These are phyloP conservation scores for Teinopalpus imperialis DNA, from an alignment of 2,888 invertebrate species.

Conservation along the genomic window DNA sequence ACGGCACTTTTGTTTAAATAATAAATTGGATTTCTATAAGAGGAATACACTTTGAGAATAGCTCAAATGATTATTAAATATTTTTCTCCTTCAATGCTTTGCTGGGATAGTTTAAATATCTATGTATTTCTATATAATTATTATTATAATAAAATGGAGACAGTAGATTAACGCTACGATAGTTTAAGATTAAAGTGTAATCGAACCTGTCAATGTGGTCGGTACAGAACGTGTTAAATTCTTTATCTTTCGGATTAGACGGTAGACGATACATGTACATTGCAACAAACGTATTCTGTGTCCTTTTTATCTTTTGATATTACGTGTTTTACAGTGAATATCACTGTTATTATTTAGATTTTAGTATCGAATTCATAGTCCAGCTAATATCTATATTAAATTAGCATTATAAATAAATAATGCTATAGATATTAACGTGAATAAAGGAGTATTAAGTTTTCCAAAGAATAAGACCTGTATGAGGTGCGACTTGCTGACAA, in stretches of 20 bases:
- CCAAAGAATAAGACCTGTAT: too few relatives aligned
- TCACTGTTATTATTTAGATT: too few relatives aligned
- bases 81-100: conserved; percentile 30
- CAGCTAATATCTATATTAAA: too few relatives aligned
- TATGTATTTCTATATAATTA: conserved; percentile 19
- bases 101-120: conserved; percentile 12
- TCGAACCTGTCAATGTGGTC: conserved; percentile 14
- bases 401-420: too few relatives aligned
- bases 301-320: too few relatives aligned
- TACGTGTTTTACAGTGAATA: too few relatives aligned
- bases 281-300: conserved; percentile 5
- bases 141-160: conserved; percentile 4
- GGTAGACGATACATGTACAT: conserved; percentile 4
- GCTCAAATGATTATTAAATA: conserved; percentile 35
- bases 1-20: conserved; percentile 65
- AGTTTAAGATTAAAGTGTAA: conserved; percentile 15
- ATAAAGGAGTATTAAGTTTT: too few relatives aligned
- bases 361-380: too few relatives aligned
- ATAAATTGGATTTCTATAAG: conserved; percentile 66
- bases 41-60: conserved; percentile 49
- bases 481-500: too few relatives aligned
- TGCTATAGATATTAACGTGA: too few relatives aligned
- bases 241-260: conserved; percentile 17
- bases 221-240: conserved; percentile 14
- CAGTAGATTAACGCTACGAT: not conserved